Base-by-base conservation (phyloP, 2,113 vertebrate species). In the Daubentonia madagascariensis region DNA sequence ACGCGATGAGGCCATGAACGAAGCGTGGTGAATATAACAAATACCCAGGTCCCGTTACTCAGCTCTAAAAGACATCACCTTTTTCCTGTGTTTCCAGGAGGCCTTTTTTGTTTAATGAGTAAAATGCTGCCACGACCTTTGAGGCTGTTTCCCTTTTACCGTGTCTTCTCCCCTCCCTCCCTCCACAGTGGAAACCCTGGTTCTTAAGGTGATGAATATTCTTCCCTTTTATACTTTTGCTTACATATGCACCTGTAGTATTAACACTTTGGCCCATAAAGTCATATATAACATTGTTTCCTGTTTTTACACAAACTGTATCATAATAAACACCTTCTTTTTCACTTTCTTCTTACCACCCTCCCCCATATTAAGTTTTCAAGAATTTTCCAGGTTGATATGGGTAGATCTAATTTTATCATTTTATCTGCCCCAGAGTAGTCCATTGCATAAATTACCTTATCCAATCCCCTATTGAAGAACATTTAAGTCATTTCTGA, bases 1-100 rank as follows among this genome's bases (percentile, higher is more conserved):
- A 5, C 2, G 8, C 1, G 17, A 4, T 3, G 6, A 35, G 48
- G n/a, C 59, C 32, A 0, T 2, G 17, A 20, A 11, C 0, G 40
- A 73, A 25, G 48, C 6, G 37, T 8, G 11, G 20, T 2, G 16
- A 20, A 1, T 14, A 0, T 0, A 63, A 11, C 45, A 5, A 23
- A n/a, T 5, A 6, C 12, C 30, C 43, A 10, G 5, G 8, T 6
- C 28, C 59, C 4, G 0, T 2, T 22, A 2, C 45, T 9, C 35
- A 40, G 79, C 13, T 73, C 59, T 28, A 12, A 10, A 35, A 28
- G 18, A 16, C 0, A 3, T 30, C 59, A 14, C 4, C 1, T 0
- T 8, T 5, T 4, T 9, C 45, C 73, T 37, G 23, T 1, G 3
- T 67, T 35, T 43, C 32, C 13, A 16, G 40, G 25, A 40, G 18